Conservation (phyloP, 2,797 vertebrate species). For the Sebastes aleutianus region DNA sequence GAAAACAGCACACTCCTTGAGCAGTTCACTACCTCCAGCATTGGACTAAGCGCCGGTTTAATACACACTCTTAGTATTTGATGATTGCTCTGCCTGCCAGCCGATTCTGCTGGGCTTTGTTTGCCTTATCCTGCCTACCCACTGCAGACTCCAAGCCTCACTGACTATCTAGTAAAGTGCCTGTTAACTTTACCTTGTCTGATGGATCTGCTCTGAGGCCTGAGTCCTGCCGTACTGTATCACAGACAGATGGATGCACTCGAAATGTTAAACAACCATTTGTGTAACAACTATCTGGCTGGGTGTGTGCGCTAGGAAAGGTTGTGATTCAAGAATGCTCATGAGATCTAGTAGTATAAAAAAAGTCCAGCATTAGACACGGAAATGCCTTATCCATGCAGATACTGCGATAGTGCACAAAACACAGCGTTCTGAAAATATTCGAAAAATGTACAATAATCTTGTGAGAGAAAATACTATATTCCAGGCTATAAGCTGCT, state of each 20-base stretch:
- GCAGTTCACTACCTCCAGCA: background rate
- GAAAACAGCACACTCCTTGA: background rate
- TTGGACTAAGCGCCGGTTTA: background rate
- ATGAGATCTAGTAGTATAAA: background rate
- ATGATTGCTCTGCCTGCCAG: conserved; percentile 6
- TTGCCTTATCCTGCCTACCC: conserved; percentile 17
- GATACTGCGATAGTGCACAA: background rate
- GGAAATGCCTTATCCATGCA: no score
- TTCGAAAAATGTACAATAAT: background rate
- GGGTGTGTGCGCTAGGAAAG: background rate
- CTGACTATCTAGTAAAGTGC: conserved; percentile 14
- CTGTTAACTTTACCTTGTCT: conserved; percentile 23
- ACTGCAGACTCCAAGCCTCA: conserved; percentile 12
- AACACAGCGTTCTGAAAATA: background rate
- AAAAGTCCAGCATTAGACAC: background rate
- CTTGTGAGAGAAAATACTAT: background rate
- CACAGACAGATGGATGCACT: conserved; percentile 16
- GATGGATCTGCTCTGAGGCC: conserved; percentile 16
- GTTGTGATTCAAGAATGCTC: background rate
- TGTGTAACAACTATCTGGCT: background rate
- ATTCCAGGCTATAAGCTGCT: background rate
- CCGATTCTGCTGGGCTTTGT: conserved; percentile 8
- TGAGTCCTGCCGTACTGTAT: conserved; percentile 8
- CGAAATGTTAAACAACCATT: conserved; percentile 1
- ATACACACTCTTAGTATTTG: background rate